These are phyloP conservation scores for Phoebastria nigripes DNA, from an alignment of 2,797 vertebrate species.

Conservation along the genomic window DNA sequence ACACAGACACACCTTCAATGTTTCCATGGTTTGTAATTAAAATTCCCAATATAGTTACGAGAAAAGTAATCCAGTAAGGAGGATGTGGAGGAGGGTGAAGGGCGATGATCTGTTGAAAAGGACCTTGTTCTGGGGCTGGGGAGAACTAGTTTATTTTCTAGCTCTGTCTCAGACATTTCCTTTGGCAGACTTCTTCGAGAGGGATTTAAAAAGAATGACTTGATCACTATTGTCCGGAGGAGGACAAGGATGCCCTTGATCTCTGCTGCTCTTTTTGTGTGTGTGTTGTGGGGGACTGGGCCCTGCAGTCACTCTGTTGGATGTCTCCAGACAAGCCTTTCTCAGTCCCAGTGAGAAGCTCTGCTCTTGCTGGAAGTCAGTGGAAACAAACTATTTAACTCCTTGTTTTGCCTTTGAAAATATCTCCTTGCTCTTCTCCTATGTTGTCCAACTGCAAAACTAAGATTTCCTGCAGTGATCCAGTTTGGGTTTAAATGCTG, in stretches of 20 bases:
- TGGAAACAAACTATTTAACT: background rate
- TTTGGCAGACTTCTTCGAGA: background rate
- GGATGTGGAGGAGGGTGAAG: background rate
- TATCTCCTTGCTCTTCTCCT: background rate
- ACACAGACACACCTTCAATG: background rate
- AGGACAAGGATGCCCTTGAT: background rate
- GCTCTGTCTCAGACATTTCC: background rate
- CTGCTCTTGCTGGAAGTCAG: background rate
- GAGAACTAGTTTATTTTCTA: background rate
- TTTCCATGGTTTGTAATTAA: background rate
- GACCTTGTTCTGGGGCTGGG: background rate
- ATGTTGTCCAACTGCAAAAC: background rate
- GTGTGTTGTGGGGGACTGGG: background rate
- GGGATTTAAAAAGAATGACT: background rate
- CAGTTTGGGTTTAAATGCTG: background rate
- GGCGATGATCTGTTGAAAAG: background rate
- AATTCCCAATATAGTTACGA: background rate
- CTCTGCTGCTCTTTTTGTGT: background rate
- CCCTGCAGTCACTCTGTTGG: background rate
- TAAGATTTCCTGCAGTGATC: background rate
- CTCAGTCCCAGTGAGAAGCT: background rate
- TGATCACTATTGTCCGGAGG: background rate
- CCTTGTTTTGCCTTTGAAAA: background rate
- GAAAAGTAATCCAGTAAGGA: background rate
- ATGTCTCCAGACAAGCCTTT: background rate